Conservation (phyloP, 2,797 vertebrate species). For the Typhlichthys eigenmanni region DNA sequence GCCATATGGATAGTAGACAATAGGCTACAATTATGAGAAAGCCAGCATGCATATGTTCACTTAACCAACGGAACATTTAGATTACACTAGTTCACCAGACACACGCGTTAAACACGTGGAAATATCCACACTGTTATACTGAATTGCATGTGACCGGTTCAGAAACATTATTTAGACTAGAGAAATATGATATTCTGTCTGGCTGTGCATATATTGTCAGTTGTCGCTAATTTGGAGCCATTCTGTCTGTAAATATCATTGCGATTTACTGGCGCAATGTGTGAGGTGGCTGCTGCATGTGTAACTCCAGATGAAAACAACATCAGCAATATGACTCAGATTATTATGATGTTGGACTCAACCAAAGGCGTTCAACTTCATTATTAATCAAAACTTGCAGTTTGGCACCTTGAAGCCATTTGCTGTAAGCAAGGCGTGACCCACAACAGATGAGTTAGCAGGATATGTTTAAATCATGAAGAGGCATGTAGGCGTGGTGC, state of each 20-base stretch:
- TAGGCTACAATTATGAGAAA: background rate
- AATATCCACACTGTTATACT: no score
- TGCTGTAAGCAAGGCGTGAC: constrained; percentile 7
- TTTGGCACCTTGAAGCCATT: background rate
- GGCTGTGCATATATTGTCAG: background rate
- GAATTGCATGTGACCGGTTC: no score
- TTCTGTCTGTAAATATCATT: constrained; percentile 18
- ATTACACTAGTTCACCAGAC: no score
- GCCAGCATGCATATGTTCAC: background rate
- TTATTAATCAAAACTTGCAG: no score
- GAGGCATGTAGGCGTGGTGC: constrained; percentile 59
- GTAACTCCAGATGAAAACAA: constrained; percentile 1
- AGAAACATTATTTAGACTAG: no score
- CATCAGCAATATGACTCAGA: background rate
- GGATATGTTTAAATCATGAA: constrained; percentile 48
- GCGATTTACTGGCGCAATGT: constrained; percentile 23
- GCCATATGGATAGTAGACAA: no score
- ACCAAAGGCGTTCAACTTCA: no score
- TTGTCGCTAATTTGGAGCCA: background rate
- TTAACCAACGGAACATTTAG: background rate
- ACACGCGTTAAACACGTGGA: no score
- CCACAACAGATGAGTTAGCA: constrained; percentile 44
- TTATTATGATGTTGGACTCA: background rate
- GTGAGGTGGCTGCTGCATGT: constrained; percentile 4
- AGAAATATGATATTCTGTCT: no score